These are phyloP conservation scores for Lordiphosa mommai DNA, from an alignment of 1,140 invertebrate species.

Conservation along the genomic window DNA sequence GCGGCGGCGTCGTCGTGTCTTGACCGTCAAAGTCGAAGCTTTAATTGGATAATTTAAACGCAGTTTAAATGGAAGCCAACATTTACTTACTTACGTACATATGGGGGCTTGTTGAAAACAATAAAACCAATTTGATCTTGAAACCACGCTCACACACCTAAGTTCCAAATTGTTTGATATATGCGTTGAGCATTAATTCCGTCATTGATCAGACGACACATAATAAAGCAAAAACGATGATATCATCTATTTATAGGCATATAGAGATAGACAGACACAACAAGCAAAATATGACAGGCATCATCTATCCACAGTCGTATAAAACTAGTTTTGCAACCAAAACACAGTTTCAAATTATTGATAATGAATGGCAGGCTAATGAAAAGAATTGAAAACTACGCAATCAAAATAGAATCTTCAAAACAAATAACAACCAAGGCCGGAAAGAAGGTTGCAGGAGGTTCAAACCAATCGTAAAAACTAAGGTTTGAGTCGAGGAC, in stretches of 20 bases:
- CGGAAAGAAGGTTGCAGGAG: no score
- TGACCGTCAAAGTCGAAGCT: conserved; percentile 25
- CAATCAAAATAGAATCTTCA: conserved; percentile 36
- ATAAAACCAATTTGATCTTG: conserved; percentile 49
- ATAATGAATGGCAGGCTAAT: conserved; percentile 41
- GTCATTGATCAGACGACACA: conserved; percentile 29
- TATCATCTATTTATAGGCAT: conserved; percentile 43
- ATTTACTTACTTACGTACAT: no score
- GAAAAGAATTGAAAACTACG: conserved; percentile 31
- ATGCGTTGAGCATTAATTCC: conserved; percentile 39
- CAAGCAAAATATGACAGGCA: not conserved
- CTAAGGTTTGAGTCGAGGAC: no score
- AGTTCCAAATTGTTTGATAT: conserved; percentile 43
- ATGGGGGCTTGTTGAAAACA: conserved; percentile 14
- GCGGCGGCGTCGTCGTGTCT: conserved; percentile 9
- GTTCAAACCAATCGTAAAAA: no score
- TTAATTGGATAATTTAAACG: conserved; percentile 71
- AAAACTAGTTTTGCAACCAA: conserved; percentile 45
- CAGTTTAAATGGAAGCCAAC: conserved; percentile 20
- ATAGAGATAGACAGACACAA: not conserved
- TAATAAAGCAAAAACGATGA: conserved; percentile 36
- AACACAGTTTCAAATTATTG: conserved; percentile 61
- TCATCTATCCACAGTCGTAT: not conserved
- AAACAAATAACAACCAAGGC: not conserved
- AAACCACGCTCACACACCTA: conserved; percentile 49